phyloP scores from a whole-genome alignment of 1,140 invertebrate species.

The Antheraea pernyi region DNA sequence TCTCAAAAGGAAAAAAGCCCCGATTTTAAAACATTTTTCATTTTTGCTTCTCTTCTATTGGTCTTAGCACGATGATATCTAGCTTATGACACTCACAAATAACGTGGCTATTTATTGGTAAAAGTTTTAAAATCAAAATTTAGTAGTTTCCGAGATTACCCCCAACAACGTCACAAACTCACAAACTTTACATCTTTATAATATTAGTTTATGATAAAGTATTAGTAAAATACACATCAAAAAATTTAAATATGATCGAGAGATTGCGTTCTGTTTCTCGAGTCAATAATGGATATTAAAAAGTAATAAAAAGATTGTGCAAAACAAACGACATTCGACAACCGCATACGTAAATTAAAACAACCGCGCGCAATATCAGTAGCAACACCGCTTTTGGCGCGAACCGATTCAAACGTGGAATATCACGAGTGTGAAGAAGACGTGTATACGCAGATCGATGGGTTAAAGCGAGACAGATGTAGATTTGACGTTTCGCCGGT shows the following conservation, averaged over 20 bases:
- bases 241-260: background rate
- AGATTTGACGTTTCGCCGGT: constrained; percentile 54
- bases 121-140: too few species aligned
- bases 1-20: too few species aligned
- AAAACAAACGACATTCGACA: constrained; percentile 62
- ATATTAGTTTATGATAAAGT: background rate
- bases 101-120: too few species aligned
- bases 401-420: constrained; percentile 28
- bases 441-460: constrained; percentile 20
- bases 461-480: constrained; percentile 2
- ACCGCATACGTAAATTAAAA: constrained; percentile 75
- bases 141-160: too few species aligned
- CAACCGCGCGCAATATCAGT: constrained; percentile 56
- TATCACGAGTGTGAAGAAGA: constrained; percentile 48
- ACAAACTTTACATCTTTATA: too few species aligned
- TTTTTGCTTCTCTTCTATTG: too few species aligned
- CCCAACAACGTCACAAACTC: too few species aligned
- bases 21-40: too few species aligned
- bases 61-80: too few species aligned
- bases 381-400: constrained; percentile 62
- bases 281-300: constrained; percentile 28
- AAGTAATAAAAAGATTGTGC: constrained; percentile 31
- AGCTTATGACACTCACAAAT: too few species aligned
- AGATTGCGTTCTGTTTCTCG: background rate
- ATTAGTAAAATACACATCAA: background rate